Evolutionary conservation across 2,888 invertebrate genomes (phyloP).

Genomic region (Hydriomena furcata): DNA sequence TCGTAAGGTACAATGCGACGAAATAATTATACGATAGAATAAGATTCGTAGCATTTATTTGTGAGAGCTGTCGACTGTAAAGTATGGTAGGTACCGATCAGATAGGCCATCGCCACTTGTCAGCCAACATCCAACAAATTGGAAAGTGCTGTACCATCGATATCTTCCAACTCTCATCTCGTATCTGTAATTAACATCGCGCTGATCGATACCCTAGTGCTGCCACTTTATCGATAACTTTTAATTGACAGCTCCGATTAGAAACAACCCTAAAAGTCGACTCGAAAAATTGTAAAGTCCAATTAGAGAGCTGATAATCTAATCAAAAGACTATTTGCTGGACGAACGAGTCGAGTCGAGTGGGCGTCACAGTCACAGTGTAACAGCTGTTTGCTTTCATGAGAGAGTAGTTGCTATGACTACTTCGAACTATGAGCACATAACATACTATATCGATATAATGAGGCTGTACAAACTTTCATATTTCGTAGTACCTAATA

Average conservation of each 20-base stretch:
- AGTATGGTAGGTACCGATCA: too few species aligned
- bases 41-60: neutral
- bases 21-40: conserved; percentile 12
- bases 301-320: conserved; percentile 39
- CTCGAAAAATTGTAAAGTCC: conserved; percentile 36
- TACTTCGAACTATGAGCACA: too few species aligned
- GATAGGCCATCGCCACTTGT: conserved; percentile 39
- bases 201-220: conserved; percentile 52
- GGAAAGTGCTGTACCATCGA: conserved; percentile 34
- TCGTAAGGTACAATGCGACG: neutral
- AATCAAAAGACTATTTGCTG: conserved; percentile 24
- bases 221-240: conserved; percentile 43
- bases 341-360: conserved; percentile 3
- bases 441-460: too few species aligned
- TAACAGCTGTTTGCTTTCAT: too few species aligned
- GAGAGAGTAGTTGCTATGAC: too few species aligned
- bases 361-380: neutral
- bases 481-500: too few species aligned
- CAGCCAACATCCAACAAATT: conserved; percentile 39
- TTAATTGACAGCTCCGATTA: conserved; percentile 58
- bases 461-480: too few species aligned
- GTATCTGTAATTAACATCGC: conserved; percentile 72
- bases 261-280: conserved; percentile 39
- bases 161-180: conserved; percentile 19
- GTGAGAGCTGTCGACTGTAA: neutral